Percentiles rank a stretch among this genome's conserved stretches.
Evolutionary conservation across 1,140 invertebrate species (phyloP).

Genomic region (Heliconius hewitsoni): DNA sequence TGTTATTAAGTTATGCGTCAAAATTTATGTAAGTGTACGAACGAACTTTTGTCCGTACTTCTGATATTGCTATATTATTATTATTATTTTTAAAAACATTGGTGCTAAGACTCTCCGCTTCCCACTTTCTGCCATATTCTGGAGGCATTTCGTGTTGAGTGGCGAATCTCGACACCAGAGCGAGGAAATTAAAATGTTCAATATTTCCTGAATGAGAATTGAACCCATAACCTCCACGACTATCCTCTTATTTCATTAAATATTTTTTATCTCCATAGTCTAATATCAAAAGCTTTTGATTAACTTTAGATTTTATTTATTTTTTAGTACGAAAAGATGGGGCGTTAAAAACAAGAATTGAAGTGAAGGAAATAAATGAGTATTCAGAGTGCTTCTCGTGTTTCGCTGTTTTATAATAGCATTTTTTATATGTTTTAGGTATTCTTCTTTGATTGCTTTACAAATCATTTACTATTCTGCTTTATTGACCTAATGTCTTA

Average conservation of each 20-base stretch:
- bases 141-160: too few relatives aligned
- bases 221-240: too few relatives aligned
- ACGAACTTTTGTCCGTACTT: conserved; percentile 47
- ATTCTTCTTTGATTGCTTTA: neutral
- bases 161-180: too few relatives aligned
- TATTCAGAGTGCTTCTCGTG: neutral
- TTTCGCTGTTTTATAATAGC: neutral
- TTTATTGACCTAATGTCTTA: too few relatives aligned
- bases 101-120: too few relatives aligned
- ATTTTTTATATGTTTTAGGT: neutral
- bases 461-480: neutral
- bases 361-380: neutral
- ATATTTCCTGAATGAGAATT: too few relatives aligned
- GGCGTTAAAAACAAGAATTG: neutral
- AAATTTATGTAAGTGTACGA: conserved; percentile 39
- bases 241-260: conserved; percentile 52
- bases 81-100: too few relatives aligned
- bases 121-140: too few relatives aligned
- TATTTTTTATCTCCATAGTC: conserved; percentile 65
- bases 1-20: conserved; percentile 31
- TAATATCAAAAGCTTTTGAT: conserved; percentile 61
- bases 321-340: neutral
- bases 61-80: conserved; percentile 42
- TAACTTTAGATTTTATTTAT: conserved; percentile 34
- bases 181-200: too few relatives aligned